Base-by-base conservation (phyloP, 1,140 invertebrate genomes). In the Theocolax elegans region DNA sequence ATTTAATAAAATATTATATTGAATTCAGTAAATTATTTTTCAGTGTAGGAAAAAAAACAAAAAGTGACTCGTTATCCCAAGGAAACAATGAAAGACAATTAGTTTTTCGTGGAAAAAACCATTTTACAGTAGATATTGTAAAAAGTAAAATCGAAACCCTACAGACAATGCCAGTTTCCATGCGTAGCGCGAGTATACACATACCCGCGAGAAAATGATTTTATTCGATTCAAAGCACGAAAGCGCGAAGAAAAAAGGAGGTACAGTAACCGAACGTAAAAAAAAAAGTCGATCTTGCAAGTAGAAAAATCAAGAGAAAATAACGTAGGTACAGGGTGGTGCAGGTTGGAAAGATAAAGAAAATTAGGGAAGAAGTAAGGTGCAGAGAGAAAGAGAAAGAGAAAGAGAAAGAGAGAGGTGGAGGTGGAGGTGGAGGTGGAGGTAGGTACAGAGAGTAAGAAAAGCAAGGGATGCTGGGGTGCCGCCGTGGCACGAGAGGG, bases 391-490 rank as follows among this genome's bases (percentile, higher is more conserved):
- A 67, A 74, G 65, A 66, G n/a, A 53, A 23, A 46, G 31, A 58
- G 58, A 46, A 42, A 40, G 65, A 72, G 54, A 62, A 27, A 67
- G 56, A 62, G 49, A 46, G 38, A n/a, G 8, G 62, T 21, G 60
- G n/a, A 60, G 48, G 23, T 25, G 48, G 38, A 48, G 68, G 44
- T 60, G 72, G 48, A 10, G 60, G 51, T 72, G 56, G n/a, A n/a
- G n/a, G n/a, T n/a, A n/a, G n/a, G n/a, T n/a, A n/a, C n/a, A 71
- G 44, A 48, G 25, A 53, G 60, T 53, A 56, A 58, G 67, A 69
- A 49, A 73, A 71, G 48, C 54, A 64, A 58, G 53, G 67, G 74
- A 75, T 9, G 23, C 12, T 21, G 7, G 7, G 19, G 10, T 51
- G 29, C 1, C n/a, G 23, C 17, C 4, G 51, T 27, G 49, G 54